Percentiles rank a stretch among this genome's conserved stretches.
Evolutionary conservation across 2,113 vertebrate species (phyloP).

Genomic region (Apteryx owenii): DNA sequence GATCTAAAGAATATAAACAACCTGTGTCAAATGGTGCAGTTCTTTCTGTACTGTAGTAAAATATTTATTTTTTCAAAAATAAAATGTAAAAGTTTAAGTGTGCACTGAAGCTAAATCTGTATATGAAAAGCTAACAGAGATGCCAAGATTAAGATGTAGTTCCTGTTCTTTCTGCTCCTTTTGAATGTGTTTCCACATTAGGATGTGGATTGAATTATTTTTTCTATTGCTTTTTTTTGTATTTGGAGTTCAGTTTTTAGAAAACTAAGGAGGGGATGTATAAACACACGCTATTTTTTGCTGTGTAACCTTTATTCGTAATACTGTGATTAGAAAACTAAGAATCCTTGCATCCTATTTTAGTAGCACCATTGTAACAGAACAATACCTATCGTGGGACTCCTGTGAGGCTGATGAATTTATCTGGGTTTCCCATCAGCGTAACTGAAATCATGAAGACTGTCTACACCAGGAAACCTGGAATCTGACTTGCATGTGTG

Average conservation of each 20-base stretch:
- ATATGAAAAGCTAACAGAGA: background rate
- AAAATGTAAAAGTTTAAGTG: background rate
- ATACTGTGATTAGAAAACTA: background rate
- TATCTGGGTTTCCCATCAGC: background rate
- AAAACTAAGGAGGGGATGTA: background rate
- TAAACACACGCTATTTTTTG: background rate
- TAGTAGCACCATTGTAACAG: background rate
- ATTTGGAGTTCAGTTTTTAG: background rate
- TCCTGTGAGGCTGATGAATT: background rate
- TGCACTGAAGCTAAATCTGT: background rate
- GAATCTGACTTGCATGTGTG: rapidly evolving
- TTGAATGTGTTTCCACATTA: background rate
- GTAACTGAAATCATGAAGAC: background rate
- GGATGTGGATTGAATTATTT: background rate
- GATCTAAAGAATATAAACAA: background rate
- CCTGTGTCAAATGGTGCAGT: background rate
- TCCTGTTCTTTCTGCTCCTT: background rate
- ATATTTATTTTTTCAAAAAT: background rate
- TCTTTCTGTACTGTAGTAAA: background rate
- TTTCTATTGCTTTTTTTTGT: background rate
- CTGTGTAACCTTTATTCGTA: background rate
- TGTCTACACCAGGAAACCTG: background rate
- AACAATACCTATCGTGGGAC: background rate
- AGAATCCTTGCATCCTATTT: background rate
- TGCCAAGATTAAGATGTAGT: background rate